Base-by-base conservation (phyloP, 2,888 invertebrate species). In the Agrotis puta region DNA sequence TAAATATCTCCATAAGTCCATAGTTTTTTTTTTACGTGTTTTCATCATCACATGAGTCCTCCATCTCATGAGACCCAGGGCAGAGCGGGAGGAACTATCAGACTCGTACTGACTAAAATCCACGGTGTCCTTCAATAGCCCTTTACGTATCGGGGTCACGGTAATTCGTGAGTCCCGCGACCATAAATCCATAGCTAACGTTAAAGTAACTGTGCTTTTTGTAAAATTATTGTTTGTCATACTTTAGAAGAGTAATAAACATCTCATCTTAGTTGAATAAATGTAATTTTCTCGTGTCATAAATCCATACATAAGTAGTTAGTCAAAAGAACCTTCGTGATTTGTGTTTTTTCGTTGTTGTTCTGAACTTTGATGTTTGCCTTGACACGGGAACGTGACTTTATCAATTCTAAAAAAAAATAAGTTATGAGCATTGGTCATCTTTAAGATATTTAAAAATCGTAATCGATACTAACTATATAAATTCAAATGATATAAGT, bases 1-100 rank as follows among this genome's bases (percentile, higher is more conserved):
- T 69, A 66, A 78, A 62, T 73, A 70, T 54, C 39, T 73, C 53
- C 59, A n/a, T n/a, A n/a, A n/a, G n/a, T n/a, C n/a, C n/a, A n/a
- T n/a, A n/a, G n/a, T n/a, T n/a, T n/a, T n/a, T n/a, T n/a, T n/a
- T n/a, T n/a, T n/a, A n/a, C n/a, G n/a, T n/a, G n/a, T n/a, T n/a
- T n/a, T n/a, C n/a, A n/a, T n/a, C n/a, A n/a, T n/a, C n/a, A n/a
- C n/a, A n/a, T n/a, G n/a, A n/a, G n/a, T n/a, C n/a, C n/a, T n/a
- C n/a, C n/a, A n/a, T n/a, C n/a, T n/a, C n/a, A n/a, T n/a, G n/a
- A n/a, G n/a, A n/a, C n/a, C n/a, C n/a, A n/a, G n/a, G n/a, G n/a
- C n/a, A n/a, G n/a, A n/a, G n/a, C n/a, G n/a, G n/a, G n/a, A n/a
- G n/a, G n/a, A n/a, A n/a, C n/a, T n/a, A n/a, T n/a, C n/a, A n/a